Evolutionary conservation across 2,797 vertebrate species (phyloP), one percentile per base, ranked within the genome.

Genomic region (Nyctalus aviator): DNA sequence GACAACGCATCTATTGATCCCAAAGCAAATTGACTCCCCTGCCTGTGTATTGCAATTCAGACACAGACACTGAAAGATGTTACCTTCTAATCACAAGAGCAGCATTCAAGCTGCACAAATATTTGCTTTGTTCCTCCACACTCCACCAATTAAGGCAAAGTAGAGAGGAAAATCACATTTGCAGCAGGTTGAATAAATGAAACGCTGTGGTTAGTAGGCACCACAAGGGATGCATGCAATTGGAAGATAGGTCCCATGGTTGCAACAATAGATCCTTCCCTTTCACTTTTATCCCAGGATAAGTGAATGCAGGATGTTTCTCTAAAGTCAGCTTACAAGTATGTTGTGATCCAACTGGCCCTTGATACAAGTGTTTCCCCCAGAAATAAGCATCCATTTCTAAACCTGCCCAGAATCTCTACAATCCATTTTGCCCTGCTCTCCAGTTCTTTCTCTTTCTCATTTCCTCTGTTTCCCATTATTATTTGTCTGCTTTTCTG

Each of bases 41-140:
- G 59, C 41, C 92, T 75, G 50, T 32, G 20, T 81, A 90, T 35
- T 88, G 69, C 93, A 90, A 57, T 50, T 91, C 76, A 69, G 32
- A 97, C 84, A 85, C 84, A 71, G 95, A 91, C 94, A 96, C 95
- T 93, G 95, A 97, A 95, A 95, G 93, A 96, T 75, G 82, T 93
- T 88, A 46, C 86, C 94, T 97, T 96, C 96, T 96, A 93, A 96
- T 97, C 95, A 96, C 96, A 93, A 96, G 88, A 97, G 82, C 87
- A 89, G 94, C 92, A 82, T 95, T 95, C 35, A 27, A 88, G 77
- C 94, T 83, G 66, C 20, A 87, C 96, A 97, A 97, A 98, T 96
- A 98, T 97, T 97, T 97, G 94, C 95, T 97, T 96, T 98, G 96
- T 97, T 97, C 96, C 94, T 97, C 73, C 84, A 86, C 72, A 48